Conservation (phyloP, 2,888 invertebrate species). For the Netelia inedita region DNA sequence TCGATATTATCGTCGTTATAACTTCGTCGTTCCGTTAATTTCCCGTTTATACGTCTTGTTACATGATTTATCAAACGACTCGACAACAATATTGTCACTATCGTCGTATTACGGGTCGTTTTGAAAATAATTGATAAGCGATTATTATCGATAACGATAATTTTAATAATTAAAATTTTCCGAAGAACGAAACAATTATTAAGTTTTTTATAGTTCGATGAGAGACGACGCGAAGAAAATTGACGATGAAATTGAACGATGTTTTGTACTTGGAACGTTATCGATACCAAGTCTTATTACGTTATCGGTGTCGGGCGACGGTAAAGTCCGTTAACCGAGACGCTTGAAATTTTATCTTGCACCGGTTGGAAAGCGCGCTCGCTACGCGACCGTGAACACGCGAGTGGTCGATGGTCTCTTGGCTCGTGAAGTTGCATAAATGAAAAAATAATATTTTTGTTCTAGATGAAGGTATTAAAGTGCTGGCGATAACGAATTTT, state of each 20-base stretch:
- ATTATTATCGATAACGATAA: no score
- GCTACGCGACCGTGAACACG: constrained; percentile 18
- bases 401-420: neutral
- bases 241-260: constrained; percentile 12
- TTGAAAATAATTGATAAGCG: no score
- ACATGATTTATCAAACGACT: neutral
- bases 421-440: neutral
- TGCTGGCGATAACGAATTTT: neutral
- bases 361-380: constrained; percentile 34
- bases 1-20: constrained; percentile 31
- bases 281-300: neutral
- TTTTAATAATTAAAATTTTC: no score
- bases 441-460: neutral
- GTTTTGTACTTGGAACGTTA: constrained; percentile 4
- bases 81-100: neutral
- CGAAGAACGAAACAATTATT: no score
- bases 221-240: neutral
- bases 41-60: neutral
- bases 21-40: constrained; percentile 23
- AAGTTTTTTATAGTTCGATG: no score
- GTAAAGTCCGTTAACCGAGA: neutral
- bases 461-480: neutral
- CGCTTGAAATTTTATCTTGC: constrained; percentile 16
- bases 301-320: neutral
- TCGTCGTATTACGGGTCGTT: no score